Evolutionary conservation across 2,888 invertebrate species (phyloP).

Genomic region (Allygus modestus): DNA sequence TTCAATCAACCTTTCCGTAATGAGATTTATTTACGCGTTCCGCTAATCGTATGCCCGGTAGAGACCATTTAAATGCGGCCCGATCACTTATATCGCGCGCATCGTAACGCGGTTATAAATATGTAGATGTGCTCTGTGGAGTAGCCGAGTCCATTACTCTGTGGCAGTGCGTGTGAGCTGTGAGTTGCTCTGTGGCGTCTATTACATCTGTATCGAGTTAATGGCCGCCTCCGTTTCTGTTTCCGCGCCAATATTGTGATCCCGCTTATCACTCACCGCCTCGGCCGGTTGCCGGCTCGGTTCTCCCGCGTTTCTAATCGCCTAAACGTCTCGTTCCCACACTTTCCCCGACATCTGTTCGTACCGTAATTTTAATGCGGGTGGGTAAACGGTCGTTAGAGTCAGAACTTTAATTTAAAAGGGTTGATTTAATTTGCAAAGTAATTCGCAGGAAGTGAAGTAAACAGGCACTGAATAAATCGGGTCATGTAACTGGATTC

Average conservation of each 20-base stretch:
- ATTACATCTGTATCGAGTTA: constrained; percentile 50
- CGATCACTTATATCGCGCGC: constrained; percentile 35
- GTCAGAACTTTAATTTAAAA: background rate
- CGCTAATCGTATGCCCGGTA: constrained; percentile 27
- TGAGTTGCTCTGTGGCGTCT: constrained; percentile 4
- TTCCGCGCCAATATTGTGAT: constrained; percentile 39
- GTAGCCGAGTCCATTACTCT: constrained; percentile 33
- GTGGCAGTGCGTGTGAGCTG: background rate
- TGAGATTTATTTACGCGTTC: constrained; percentile 22
- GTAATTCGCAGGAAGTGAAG: background rate
- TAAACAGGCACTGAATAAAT: too few relatives aligned
- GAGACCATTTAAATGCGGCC: constrained; percentile 14
- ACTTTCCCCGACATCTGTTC: constrained; percentile 53
- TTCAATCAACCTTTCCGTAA: constrained; percentile 37
- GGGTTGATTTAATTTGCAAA: constrained; percentile 1
- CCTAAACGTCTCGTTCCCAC: constrained; percentile 33
- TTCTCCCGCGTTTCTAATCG: background rate
- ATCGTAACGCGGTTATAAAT: constrained; percentile 30
- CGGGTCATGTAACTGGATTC: too few relatives aligned
- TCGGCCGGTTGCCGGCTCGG: background rate
- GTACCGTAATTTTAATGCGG: constrained; percentile 18
- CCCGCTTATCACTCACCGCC: background rate
- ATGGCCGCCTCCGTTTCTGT: constrained; percentile 40
- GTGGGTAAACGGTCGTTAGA: background rate
- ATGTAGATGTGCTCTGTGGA: constrained; percentile 7